phyloP scores from a whole-genome alignment of 2,797 vertebrate genomes.

The Lepilemur ruficaudatus region DNA sequence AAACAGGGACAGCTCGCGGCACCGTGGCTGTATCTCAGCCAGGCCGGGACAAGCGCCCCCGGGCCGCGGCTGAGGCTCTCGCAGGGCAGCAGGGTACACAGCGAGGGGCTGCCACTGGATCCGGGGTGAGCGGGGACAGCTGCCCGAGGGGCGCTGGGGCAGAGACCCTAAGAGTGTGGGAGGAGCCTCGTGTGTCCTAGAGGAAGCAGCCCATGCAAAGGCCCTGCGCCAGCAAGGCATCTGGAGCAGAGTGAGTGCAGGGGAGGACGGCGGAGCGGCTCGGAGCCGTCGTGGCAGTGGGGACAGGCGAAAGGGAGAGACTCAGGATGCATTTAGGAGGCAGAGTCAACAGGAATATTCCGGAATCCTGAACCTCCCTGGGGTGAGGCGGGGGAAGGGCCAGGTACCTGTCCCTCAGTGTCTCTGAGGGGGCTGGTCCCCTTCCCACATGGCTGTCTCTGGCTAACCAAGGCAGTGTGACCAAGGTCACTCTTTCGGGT shows the following conservation, averaged over 20 bases:
- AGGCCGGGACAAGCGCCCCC: neutral
- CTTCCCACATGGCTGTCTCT: neutral
- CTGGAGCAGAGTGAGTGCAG: neutral
- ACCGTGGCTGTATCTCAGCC: accelerated
- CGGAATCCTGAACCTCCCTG: too few relatives aligned
- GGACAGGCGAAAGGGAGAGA: neutral
- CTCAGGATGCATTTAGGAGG: neutral
- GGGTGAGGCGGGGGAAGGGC: neutral
- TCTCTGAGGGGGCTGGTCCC: neutral
- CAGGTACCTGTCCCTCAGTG: neutral
- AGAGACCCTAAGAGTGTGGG: neutral
- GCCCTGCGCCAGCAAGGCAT: neutral
- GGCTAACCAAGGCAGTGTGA: neutral
- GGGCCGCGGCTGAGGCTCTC: neutral
- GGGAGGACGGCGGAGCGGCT: neutral
- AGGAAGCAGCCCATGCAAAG: neutral
- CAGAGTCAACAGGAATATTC: too few relatives aligned
- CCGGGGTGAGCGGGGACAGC: neutral
- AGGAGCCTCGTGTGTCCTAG: neutral
- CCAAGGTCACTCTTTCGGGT: neutral
- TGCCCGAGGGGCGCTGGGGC: too few relatives aligned
- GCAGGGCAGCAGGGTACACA: too few relatives aligned
- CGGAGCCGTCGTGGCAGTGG: neutral
- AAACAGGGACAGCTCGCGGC: neutral
- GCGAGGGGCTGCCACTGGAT: too few relatives aligned